These are phyloP conservation scores for Cheumatopsyche charites DNA, from an alignment of 1,140 invertebrate species.

Conservation along the genomic window DNA sequence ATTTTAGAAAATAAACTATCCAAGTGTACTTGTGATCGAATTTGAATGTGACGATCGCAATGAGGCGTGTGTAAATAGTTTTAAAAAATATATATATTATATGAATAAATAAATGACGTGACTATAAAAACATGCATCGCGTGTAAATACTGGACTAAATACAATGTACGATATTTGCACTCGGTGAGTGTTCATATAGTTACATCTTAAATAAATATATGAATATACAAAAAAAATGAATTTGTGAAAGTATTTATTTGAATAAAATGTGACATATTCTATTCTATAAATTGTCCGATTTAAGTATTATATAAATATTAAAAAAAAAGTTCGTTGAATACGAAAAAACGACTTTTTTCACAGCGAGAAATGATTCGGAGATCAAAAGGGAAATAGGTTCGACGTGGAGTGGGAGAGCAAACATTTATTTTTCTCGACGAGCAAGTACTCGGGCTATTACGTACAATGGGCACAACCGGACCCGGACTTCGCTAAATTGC, in stretches of 20 bases:
- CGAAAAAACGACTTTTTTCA: too few relatives aligned
- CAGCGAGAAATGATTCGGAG: slow-evolving; percentile 18
- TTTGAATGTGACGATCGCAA: background rate
- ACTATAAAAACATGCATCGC: too few relatives aligned
- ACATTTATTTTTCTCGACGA: slow-evolving; percentile 21
- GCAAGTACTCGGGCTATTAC: slow-evolving; percentile 21
- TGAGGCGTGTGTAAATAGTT: slow-evolving; percentile 3
- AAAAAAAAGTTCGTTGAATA: too few relatives aligned
- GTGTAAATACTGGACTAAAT: too few relatives aligned
- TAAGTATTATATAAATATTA: background rate
- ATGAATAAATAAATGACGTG: too few relatives aligned
- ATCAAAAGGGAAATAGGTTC: slow-evolving; percentile 23
- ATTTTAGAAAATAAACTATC: background rate
- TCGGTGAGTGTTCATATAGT: too few relatives aligned
- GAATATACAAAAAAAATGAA: background rate
- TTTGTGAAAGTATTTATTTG: slow-evolving; percentile 10
- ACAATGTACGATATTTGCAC: too few relatives aligned
- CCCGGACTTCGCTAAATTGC: slow-evolving; percentile 12
- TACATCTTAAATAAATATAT: too few relatives aligned
- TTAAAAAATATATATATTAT: too few relatives aligned
- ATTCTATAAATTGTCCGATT: background rate
- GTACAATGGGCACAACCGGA: background rate
- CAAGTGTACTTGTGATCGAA: background rate
- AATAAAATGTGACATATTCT: too few relatives aligned
- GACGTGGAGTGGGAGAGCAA: background rate